Evolutionary conservation across 2,797 vertebrate species (phyloP).

Genomic region (Takifugu ocellatus): DNA sequence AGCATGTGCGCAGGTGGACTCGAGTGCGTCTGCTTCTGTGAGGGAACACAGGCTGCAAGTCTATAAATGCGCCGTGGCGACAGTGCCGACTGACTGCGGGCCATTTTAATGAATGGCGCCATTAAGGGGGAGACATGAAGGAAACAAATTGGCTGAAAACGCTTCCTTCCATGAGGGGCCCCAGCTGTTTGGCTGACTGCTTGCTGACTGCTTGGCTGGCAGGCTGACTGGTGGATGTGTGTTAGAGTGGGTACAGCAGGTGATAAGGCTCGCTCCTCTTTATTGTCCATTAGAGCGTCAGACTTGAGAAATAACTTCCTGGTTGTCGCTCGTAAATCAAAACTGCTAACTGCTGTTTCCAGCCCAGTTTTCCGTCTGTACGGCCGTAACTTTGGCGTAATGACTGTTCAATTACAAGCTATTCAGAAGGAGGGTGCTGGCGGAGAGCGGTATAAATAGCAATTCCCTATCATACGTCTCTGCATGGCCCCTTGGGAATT

Average conservation of each 20-base stretch:
- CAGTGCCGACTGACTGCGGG: conserved; percentile 56
- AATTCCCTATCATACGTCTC: conserved; percentile 52
- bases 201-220: conserved; percentile 42
- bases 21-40: conserved; percentile 32
- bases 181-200: conserved; percentile 65
- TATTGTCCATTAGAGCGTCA: conserved; percentile 66
- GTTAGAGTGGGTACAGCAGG: conserved; percentile 57
- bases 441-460: conserved; percentile 42
- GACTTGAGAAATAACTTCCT: conserved; percentile 54
- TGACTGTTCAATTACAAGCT: conserved; percentile 70
- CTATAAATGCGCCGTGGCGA: conserved; percentile 63
- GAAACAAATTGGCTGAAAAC: conserved; percentile 66
- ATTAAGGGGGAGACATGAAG: conserved; percentile 66
- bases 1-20: conserved; percentile 33
- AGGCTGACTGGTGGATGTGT: conserved; percentile 41
- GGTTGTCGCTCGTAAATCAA: conserved; percentile 72
- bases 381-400: conserved; percentile 60
- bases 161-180: conserved; percentile 65
- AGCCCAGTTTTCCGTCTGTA: conserved; percentile 49
- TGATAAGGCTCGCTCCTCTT: conserved; percentile 64
- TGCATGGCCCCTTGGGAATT: conserved; percentile 37
- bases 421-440: conserved; percentile 42
- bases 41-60: conserved; percentile 43
- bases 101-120: conserved; percentile 69
- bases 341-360: conserved; percentile 65